Base-by-base conservation (phyloP, 2,797 vertebrate genomes). In the Bradypus variegatus region DNA sequence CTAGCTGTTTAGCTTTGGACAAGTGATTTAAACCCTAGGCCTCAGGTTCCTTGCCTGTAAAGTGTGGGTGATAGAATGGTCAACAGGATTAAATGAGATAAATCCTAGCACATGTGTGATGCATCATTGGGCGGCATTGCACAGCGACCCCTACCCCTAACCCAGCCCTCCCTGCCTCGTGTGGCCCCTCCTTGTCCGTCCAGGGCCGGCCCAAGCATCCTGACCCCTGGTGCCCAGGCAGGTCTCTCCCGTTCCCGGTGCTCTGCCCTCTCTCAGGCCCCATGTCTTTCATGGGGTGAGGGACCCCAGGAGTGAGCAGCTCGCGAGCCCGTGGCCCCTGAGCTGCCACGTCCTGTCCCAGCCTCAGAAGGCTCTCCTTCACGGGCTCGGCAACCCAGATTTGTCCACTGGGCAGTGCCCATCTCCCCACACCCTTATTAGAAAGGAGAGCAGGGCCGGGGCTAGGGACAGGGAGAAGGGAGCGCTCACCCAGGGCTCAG, bases 171-270 rank as follows among this genome's bases (percentile, higher is more conserved):
- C 25, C 70, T 18, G 64, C 41, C 33, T 27, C 29, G 50, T 45
- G 50, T 15, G n/a, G 16, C 45, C 29, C 64, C 33, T 38, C 50
- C 45, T 67, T 36, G 75, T 60, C 72, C 25, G 4, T 45, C 67
- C 77, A 81, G 55, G 65, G 41, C n/a, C 36, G 29, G 60, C 53
- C 65, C 64, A 16, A 41, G 31, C 4, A 5, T 8, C 8, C 58
- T 31, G 88, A 77, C 23, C 2, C n/a, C 11, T 21, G 38, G 21
- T 8, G 29, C 53, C 60, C n/a, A 58, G 19, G n/a, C 3, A 9
- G 8, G 23, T 33, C 27, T 6, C 58, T 53, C 33, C n/a, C n/a
- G 8, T 21, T 33, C 77, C 11, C 0, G 1, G 15, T 11, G 18
- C 45, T 31, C 67, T 55, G 27, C 76, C 45, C 53, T 72, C 76